A percentile compares a stretch with the other conserved stretches of the same genome.
These are phyloP conservation scores for Anthoscopus minutus DNA, from an alignment of 2,113 vertebrate species.

Conservation along the genomic window DNA sequence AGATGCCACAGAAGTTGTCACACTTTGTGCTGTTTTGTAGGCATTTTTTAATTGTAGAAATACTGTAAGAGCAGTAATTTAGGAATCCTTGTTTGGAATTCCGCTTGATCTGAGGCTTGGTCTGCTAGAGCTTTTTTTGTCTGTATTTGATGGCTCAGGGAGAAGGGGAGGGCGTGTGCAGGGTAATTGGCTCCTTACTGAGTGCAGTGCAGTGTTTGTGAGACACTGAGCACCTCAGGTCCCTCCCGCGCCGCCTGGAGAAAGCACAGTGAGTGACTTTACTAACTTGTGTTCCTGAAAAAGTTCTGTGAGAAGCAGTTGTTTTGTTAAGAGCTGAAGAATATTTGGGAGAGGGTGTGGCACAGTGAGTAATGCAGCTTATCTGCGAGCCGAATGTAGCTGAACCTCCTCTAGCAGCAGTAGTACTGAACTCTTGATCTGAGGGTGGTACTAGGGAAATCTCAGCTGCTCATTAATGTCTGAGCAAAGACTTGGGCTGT, in stretches of 20 bases:
- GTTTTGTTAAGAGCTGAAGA: background rate
- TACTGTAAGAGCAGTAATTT: background rate
- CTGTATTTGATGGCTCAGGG: background rate
- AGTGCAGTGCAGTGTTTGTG: background rate
- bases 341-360: background rate
- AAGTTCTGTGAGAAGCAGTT: background rate
- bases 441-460: background rate
- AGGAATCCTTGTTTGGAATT: background rate
- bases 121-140: background rate
- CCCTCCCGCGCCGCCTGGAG: background rate
- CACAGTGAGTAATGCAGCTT: background rate
- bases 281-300: background rate
- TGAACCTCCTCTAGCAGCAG: background rate
- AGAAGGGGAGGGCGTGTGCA: background rate
- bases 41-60: background rate
- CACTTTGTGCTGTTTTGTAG: background rate
- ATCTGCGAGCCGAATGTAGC: rapidly evolving
- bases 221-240: background rate
- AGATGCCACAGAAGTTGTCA: background rate
- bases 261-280: background rate
- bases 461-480: background rate
- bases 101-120: background rate
- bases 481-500: background rate
- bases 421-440: background rate
- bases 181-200: background rate